Percentiles rank a stretch among this genome's conserved stretches.
These are phyloP conservation scores for Molanna angustata DNA, from an alignment of 2,888 invertebrate species.

Conservation along the genomic window DNA sequence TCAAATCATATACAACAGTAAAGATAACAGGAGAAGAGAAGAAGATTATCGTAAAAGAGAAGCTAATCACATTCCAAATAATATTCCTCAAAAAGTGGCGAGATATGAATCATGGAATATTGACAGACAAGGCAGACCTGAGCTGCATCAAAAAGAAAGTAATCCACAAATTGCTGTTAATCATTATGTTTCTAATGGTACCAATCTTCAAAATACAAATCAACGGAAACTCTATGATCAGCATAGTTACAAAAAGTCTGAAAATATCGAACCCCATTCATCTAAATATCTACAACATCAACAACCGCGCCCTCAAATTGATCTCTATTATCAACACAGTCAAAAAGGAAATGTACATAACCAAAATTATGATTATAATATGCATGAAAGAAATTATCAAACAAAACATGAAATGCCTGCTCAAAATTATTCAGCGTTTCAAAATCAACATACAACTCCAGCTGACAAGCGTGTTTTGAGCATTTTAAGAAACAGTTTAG, in stretches of 20 bases:
- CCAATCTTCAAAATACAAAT: conserved; percentile 8
- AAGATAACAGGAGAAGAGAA: conserved; percentile 39
- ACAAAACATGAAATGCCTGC: conserved; percentile 10
- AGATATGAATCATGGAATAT: conserved; percentile 51
- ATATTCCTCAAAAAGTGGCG: conserved; percentile 53
- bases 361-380: conserved; percentile 19
- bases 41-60: conserved; percentile 41
- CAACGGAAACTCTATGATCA: conserved; percentile 24
- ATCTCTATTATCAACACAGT: conserved; percentile 19
- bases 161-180: conserved; percentile 7
- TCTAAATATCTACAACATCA: conserved; percentile 21
- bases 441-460: conserved; percentile 40
- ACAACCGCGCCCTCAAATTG: conserved; percentile 22
- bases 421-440: neutral
- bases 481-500: conserved; percentile 68
- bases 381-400: conserved; percentile 7
- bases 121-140: conserved; percentile 48
- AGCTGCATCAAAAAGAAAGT: conserved; percentile 38
- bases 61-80: conserved; percentile 45
- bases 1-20: conserved; percentile 43
- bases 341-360: conserved; percentile 17
- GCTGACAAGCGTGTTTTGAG: conserved; percentile 71
- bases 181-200: conserved; percentile 29
- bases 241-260: conserved; percentile 26
- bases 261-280: conserved; percentile 28